These are phyloP conservation scores for Mus minutoides DNA, from an alignment of 2,797 vertebrate genomes.

Conservation along the genomic window DNA sequence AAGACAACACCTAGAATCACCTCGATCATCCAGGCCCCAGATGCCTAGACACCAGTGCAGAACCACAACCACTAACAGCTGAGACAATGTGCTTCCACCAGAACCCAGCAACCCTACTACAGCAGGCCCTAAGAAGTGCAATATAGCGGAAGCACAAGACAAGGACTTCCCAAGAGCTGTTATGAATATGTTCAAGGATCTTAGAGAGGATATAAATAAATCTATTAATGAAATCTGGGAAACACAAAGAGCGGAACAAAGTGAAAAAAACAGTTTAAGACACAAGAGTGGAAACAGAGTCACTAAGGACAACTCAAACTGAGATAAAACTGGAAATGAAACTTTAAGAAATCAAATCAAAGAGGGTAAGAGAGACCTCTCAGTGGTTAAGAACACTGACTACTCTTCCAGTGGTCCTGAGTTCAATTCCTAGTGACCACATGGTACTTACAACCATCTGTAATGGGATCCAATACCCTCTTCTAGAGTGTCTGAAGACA, in stretches of 20 bases:
- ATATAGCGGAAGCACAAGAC: too few relatives aligned
- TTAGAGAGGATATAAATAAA: background rate
- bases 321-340: background rate
- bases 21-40: background rate
- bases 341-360: too few relatives aligned
- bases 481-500: too few relatives aligned
- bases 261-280: background rate
- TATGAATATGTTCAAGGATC: background rate
- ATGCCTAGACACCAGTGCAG: background rate
- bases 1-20: background rate
- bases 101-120: background rate
- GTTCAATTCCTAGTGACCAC: too few relatives aligned
- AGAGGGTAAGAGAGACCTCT: too few relatives aligned
- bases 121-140: background rate
- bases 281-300: background rate
- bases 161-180: background rate
- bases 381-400: too few relatives aligned
- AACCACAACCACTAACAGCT: background rate
- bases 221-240: background rate
- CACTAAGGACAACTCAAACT: background rate
- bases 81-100: background rate
- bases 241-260: background rate
- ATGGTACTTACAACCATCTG: too few relatives aligned
- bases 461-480: too few relatives aligned
- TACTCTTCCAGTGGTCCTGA: too few relatives aligned